These are phyloP conservation scores for Bursaphelenchus okinawaensis DNA, from an alignment of 2,888 invertebrate species.

Conservation along the genomic window DNA sequence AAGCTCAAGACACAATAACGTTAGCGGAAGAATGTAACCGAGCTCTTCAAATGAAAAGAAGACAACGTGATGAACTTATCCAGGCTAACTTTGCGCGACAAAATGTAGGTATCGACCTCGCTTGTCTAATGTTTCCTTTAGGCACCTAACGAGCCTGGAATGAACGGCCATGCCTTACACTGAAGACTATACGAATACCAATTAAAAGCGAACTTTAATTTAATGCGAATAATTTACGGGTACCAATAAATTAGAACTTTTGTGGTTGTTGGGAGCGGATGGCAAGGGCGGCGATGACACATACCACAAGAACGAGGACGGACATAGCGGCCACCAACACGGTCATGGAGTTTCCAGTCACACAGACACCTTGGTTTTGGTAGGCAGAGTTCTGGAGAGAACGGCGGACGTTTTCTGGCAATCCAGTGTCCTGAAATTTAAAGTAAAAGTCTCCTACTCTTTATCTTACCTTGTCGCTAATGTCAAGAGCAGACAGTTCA, in stretches of 20 bases:
- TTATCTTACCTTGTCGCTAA: neutral
- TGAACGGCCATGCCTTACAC: neutral
- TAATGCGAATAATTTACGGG: neutral
- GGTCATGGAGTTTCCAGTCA: neutral
- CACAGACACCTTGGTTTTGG: neutral
- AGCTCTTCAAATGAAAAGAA: neutral
- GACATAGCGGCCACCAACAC: neutral
- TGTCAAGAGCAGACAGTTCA: constrained; percentile 21
- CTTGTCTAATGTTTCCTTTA: neutral
- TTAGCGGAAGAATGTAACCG: constrained; percentile 10
- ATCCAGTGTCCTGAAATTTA: neutral
- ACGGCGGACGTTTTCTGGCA: neutral
- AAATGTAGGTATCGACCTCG: neutral
- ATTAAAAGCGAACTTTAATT: neutral
- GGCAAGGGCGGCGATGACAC: neutral
- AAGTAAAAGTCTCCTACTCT: neutral
- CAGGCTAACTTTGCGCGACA: constrained; percentile 11
- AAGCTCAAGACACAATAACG: neutral
- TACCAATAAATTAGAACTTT: constrained; percentile 9
- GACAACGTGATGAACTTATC: constrained; percentile 9
- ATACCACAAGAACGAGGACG: neutral
- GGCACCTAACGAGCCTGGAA: neutral
- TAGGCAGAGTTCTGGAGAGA: neutral
- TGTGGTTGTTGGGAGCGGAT: neutral
- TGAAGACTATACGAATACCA: neutral